Evolutionary conservation across 2,888 invertebrate genomes (phyloP).

Genomic region (Brachyopa scutellaris): DNA sequence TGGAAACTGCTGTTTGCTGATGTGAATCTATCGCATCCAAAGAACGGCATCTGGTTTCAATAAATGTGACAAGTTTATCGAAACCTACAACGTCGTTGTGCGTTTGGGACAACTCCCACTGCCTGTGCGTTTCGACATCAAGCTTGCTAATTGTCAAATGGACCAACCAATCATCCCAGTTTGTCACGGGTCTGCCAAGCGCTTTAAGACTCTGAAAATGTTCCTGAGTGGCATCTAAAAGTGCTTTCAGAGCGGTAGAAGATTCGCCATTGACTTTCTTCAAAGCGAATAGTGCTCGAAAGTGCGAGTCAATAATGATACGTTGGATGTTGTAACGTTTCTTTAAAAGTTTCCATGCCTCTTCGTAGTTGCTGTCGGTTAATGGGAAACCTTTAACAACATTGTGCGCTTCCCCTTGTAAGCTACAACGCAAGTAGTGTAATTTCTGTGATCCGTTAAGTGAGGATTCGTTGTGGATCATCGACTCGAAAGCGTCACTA

Average conservation of each 20-base stretch:
- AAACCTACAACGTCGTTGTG: slow-evolving; percentile 27
- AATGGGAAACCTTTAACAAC: slow-evolving; percentile 32
- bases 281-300: slow-evolving; percentile 21
- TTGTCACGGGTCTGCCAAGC: slow-evolving; percentile 21
- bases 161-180: slow-evolving; percentile 62
- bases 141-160: slow-evolving; percentile 29
- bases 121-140: slow-evolving; percentile 22
- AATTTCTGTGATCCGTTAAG: slow-evolving; percentile 26
- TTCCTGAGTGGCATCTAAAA: slow-evolving; percentile 24
- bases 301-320: slow-evolving; percentile 34
- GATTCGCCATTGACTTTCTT: slow-evolving; percentile 22
- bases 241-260: slow-evolving; percentile 3
- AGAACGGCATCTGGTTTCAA: slow-evolving; percentile 32
- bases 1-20: background rate
- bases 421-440: slow-evolving; percentile 39
- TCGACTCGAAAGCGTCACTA: slow-evolving; percentile 33
- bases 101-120: slow-evolving; percentile 12
- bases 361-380: slow-evolving; percentile 11
- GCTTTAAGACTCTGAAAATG: slow-evolving; percentile 16
- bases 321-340: slow-evolving; percentile 38
- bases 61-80: background rate
- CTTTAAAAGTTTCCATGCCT: slow-evolving; percentile 15
- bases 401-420: slow-evolving; percentile 33
- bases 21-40: slow-evolving; percentile 6
- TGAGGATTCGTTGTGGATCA: slow-evolving; percentile 24